Evolutionary conservation across 2,113 vertebrate genomes (phyloP), one percentile per base, ranked within the genome.

Genomic region (Scomber japonicus): DNA sequence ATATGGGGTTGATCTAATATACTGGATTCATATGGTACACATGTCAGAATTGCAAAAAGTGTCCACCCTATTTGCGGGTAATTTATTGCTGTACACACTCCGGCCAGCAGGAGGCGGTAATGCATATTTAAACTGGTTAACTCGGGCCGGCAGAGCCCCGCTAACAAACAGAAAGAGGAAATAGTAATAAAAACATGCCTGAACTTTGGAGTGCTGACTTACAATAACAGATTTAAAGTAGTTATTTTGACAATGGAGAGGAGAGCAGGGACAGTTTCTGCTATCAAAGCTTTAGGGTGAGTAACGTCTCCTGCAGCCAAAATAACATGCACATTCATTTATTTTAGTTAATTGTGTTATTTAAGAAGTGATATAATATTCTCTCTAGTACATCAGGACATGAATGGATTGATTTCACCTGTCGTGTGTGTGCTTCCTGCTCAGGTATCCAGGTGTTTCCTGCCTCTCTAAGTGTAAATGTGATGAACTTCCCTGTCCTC

Each of bases 401-500:
- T 40, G 7, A 1, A 40, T 9, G 7, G 35, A 40, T 40, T 40
- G 35, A 40, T 40, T 17, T 86, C 69, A 83, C 68, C 74, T 76
- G 63, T 62, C 13, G 35, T 31, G 6, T 16, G 0, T 35, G 0
- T 45, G 2, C 64, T 70, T 68, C 57, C 51, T 69, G 63, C 3
- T 17, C 80, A 95, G 95, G 77, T 95, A 95, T 83, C 75, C 71
- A 4, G 77, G 75, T 35, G 30, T 55, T 11, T 59, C 53, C 12
- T 95, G 95, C 54, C 54, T 93, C 44, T 61, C 40, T 0, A 59
- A 54, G 46, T 95, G 95, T 73, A 3, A 14, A 0, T 95, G 95
- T 74, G 94, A 95, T 2, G 95, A 95, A 48, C 91, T 95, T 0
- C 95, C 95, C 0, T 95, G 95, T 64, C 94, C 94, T 0, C 85